Percentiles rank a stretch among this genome's conserved stretches.
phyloP scores from a whole-genome alignment of 2,113 vertebrate genomes.

The Erinaceus europaeus region DNA sequence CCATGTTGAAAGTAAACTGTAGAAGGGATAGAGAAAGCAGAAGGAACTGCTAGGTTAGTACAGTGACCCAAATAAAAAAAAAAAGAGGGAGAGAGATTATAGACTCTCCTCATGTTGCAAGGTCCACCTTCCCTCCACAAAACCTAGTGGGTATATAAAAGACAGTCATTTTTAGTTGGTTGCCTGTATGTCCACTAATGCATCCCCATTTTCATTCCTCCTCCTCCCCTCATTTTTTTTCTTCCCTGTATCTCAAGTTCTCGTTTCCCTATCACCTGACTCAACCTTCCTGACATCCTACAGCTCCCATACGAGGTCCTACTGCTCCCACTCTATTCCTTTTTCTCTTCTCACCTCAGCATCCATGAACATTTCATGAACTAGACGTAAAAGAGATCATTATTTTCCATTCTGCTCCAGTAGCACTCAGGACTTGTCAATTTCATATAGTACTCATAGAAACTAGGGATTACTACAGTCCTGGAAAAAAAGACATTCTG shows the following conservation, averaged over 20 bases:
- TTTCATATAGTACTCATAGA: neutral
- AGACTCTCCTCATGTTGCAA: neutral
- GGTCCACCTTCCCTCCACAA: neutral
- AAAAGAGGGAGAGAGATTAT: neutral
- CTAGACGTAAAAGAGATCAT: neutral
- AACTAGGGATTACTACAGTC: neutral
- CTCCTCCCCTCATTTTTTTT: neutral
- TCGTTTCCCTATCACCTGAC: neutral
- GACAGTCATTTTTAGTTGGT: neutral
- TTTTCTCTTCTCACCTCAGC: neutral
- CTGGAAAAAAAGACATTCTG: neutral
- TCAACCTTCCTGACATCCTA: neutral
- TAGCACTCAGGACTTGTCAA: neutral
- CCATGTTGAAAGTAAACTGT: neutral
- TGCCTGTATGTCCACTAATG: neutral
- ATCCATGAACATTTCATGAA: conserved; percentile 4
- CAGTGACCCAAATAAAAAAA: neutral
- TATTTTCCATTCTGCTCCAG: neutral
- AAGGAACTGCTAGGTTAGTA: neutral
- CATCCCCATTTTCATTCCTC: neutral
- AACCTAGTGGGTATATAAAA: neutral
- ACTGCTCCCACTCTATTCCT: neutral
- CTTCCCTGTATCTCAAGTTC: neutral
- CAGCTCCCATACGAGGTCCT: neutral
- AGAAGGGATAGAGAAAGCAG: neutral